These are phyloP conservation scores for Phoxinus phoxinus DNA, from an alignment of 2,113 vertebrate species.

Conservation along the genomic window DNA sequence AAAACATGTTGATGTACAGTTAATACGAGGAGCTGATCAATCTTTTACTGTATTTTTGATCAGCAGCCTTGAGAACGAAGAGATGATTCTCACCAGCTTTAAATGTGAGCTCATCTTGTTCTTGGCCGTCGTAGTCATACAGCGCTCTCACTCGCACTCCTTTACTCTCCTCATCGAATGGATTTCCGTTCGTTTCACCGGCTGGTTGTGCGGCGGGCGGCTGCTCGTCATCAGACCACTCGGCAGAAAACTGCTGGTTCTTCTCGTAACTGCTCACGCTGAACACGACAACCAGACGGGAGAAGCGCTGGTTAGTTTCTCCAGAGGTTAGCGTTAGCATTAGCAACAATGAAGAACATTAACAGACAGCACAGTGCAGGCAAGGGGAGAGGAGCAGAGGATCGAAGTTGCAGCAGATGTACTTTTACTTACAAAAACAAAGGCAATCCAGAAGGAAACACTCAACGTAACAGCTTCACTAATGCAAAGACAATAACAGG, in stretches of 20 bases:
- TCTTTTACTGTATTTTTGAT: background rate
- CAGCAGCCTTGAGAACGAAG: background rate
- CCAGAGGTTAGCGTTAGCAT: background rate
- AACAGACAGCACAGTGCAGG: background rate
- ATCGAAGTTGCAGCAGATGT: too few species aligned
- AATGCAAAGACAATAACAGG: too few species aligned
- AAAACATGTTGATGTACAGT: background rate
- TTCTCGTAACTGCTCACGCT: slow-evolving; percentile 94
- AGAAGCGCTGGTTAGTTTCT: background rate
- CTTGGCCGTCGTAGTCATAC: slow-evolving; percentile 94
- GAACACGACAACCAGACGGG: slow-evolving; percentile 3
- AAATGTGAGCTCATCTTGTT: slow-evolving; percentile 96
- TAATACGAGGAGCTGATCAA: background rate
- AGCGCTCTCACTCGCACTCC: slow-evolving; percentile 90
- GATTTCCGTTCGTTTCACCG: slow-evolving; percentile 86
- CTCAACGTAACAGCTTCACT: too few species aligned
- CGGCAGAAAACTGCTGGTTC: slow-evolving; percentile 83
- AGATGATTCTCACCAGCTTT: slow-evolving; percentile 81
- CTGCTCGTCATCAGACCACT: slow-evolving; percentile 94
- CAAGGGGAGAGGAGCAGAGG: too few species aligned
- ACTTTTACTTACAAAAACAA: too few species aligned
- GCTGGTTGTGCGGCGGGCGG: slow-evolving; percentile 77
- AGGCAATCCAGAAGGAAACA: too few species aligned
- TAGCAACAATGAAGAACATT: background rate
- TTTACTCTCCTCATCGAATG: slow-evolving; percentile 88